Base-by-base conservation (phyloP, 2,888 invertebrate genomes). In the Neuroscelio doddi region DNA sequence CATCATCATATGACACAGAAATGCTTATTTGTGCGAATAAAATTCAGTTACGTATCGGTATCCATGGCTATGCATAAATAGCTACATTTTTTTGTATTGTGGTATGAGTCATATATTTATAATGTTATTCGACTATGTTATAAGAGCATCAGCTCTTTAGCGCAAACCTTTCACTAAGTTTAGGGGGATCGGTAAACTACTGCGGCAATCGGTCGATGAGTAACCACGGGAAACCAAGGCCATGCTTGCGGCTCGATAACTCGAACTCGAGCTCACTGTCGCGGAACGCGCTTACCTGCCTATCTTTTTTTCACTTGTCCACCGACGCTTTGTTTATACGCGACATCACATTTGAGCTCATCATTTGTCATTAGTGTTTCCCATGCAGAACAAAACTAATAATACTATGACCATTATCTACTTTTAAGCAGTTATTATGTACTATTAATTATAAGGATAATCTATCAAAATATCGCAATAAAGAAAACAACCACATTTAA, bases 211-310 rank as follows among this genome's bases (percentile, higher is more conserved):
- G 76, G 73, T 78, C 77, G 78, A 76, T 78, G 75, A 73, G 78
- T 80, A 77, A 80, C 80, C 75, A 78, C 71, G 76, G 75, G 76
- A 74, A 65, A 79, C 79, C 78, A 80, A 78, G 79, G 78, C 76
- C 78, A 64, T 41, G 21, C 50, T 51, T 27, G 58, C 56, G 49
- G 63, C 58, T 62, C 64, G 62, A 68, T 68, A 68, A 64, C 38
- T 64, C 24, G 32, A 51, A 45, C 61, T 57, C 51, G 52, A 47
- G 46, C 45, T 63, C 52, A 50, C 49, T 51, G 56, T 59, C 58
- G 57, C 47, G 47, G 50, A 67, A 67, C 61, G 51, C 21, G 52
- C 55, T 26, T 38, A 44, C 41, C 27, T 45, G 36, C 46, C 15
- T 30, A 38, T n/a, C 47, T 38, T 49, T 45, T 57, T 44, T 27